phyloP scores from a whole-genome alignment of 2,797 vertebrate species.

The Pelodytes ibericus region DNA sequence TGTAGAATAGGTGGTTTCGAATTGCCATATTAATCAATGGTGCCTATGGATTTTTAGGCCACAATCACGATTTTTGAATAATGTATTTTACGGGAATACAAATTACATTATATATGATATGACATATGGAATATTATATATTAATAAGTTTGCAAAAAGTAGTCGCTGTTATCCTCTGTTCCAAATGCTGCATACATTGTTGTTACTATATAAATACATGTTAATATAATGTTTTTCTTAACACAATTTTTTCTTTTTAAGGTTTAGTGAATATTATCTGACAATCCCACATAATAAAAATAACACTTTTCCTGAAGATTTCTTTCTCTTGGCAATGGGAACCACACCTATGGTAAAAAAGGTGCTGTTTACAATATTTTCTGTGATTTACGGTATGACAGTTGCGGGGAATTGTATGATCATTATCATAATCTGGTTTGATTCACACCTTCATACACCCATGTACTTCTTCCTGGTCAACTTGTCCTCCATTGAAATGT shows the following conservation, averaged over 20 bases:
- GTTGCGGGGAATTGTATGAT: neutral
- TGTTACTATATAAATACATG: too few relatives aligned
- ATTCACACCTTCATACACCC: neutral
- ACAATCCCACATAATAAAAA: neutral
- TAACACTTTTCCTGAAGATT: neutral
- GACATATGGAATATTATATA: too few relatives aligned
- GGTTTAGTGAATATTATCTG: neutral
- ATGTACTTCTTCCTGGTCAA: constrained; percentile 15
- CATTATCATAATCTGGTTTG: neutral
- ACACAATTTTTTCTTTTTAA: neutral
- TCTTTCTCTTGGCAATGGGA: neutral
- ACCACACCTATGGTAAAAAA: neutral
- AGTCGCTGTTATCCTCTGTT: too few relatives aligned
- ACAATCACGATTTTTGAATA: too few relatives aligned
- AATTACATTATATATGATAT: too few relatives aligned
- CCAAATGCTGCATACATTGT: too few relatives aligned
- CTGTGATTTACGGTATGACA: neutral
- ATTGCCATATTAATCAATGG: too few relatives aligned
- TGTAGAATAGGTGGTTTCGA: too few relatives aligned
- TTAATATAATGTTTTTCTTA: neutral
- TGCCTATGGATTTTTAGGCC: too few relatives aligned
- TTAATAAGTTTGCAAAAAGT: neutral
- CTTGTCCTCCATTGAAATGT: neutral
- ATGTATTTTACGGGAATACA: too few relatives aligned
- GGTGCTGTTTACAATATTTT: constrained; percentile 7